phyloP scores from a whole-genome alignment of 2,888 invertebrate species.

The Malacosoma neustria region DNA sequence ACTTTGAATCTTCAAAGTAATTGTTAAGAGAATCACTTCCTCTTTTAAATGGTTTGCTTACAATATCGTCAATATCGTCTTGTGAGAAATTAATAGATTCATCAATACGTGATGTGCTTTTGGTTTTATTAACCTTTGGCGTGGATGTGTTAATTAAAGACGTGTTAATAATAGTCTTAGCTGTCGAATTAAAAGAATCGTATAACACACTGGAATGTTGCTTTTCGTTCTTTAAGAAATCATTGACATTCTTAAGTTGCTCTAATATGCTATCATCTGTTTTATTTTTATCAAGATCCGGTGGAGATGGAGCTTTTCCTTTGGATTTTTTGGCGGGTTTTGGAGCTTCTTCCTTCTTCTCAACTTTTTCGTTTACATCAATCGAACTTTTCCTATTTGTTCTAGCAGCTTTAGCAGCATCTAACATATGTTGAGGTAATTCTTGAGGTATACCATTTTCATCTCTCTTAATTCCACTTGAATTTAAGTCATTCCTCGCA shows the following conservation, averaged over 20 bases:
- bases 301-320: constrained; percentile 84
- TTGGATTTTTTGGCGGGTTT: constrained; percentile 76
- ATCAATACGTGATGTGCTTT: constrained; percentile 43
- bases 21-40: constrained; percentile 67
- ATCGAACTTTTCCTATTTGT: constrained; percentile 77
- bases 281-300: constrained; percentile 67
- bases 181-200: constrained; percentile 29
- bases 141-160: constrained; percentile 63
- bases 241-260: constrained; percentile 50
- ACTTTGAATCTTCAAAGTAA: constrained; percentile 60
- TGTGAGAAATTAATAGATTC: constrained; percentile 62
- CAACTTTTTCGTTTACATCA: constrained; percentile 43
- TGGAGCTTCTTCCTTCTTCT: constrained; percentile 47
- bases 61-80: constrained; percentile 72
- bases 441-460: constrained; percentile 80
- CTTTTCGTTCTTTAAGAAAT: constrained; percentile 58
- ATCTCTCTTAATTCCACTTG: constrained; percentile 76
- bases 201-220: constrained; percentile 53
- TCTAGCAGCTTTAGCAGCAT: constrained; percentile 81
- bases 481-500: constrained; percentile 64
- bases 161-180: constrained; percentile 24
- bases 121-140: constrained; percentile 58
- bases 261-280: constrained; percentile 64
- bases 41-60: constrained; percentile 58
- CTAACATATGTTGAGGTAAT: constrained; percentile 81